phyloP scores from a whole-genome alignment of 2,113 vertebrate genomes.

The Bucco capensis region DNA sequence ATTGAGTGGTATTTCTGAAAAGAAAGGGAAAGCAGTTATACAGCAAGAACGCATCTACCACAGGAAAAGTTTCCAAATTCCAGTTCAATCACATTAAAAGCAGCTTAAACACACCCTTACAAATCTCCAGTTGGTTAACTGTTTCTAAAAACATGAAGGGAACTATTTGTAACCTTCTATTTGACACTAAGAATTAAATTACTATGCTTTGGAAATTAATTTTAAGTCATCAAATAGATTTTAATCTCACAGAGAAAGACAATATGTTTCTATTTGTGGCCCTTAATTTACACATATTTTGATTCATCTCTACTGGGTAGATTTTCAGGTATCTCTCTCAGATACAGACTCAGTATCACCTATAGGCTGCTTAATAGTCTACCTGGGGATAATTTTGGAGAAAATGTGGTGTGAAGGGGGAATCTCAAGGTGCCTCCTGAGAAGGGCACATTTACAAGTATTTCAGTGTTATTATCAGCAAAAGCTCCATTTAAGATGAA shows the following conservation, averaged over 20 bases:
- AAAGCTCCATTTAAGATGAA: neutral
- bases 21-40: neutral
- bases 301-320: neutral
- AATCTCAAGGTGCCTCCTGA: neutral
- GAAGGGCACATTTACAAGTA: neutral
- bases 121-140: neutral
- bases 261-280: neutral
- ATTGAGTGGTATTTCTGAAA: neutral
- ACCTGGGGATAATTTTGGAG: neutral
- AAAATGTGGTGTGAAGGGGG: neutral
- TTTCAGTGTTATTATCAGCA: neutral
- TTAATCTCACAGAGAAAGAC: neutral
- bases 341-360: neutral
- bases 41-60: neutral
- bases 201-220: neutral
- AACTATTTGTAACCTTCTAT: neutral
- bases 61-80: neutral
- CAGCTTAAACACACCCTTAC: neutral
- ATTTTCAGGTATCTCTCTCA: neutral
- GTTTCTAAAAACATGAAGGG: neutral
- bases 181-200: neutral
- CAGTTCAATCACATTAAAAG: neutral
- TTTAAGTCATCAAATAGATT: neutral
- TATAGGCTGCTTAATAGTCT: neutral
- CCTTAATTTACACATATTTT: neutral